Conservation (phyloP, 2,888 invertebrate genomes). For the Flexamia atlantica region DNA sequence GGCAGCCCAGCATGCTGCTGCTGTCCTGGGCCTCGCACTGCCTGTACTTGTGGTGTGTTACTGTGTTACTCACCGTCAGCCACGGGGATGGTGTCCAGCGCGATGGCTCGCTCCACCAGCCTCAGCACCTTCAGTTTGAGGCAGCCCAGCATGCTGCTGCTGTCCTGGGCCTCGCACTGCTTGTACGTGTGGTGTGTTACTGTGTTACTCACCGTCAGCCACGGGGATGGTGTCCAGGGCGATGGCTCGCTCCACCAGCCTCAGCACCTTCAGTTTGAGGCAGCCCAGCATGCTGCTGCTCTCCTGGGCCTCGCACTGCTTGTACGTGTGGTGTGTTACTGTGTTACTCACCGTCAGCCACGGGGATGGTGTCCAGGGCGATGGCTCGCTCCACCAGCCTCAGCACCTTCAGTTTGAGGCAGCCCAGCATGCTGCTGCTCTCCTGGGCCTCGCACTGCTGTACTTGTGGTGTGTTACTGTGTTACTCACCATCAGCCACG, state of each 20-base stretch:
- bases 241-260: constrained; percentile 81
- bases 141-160: constrained; percentile 80
- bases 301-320: constrained; percentile 81
- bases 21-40: constrained; percentile 82
- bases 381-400: constrained; percentile 82
- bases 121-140: constrained; percentile 84
- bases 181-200: constrained; percentile 79
- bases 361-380: constrained; percentile 79
- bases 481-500: constrained; percentile 79
- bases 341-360: constrained; percentile 81
- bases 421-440: constrained; percentile 83
- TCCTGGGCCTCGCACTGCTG: constrained; percentile 81
- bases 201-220: constrained; percentile 80
- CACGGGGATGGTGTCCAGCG: constrained; percentile 80
- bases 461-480: constrained; percentile 79
- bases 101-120: constrained; percentile 81
- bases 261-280: constrained; percentile 84
- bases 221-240: constrained; percentile 80
- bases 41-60: constrained; percentile 79
- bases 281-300: constrained; percentile 82
- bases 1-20: constrained; percentile 83
- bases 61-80: constrained; percentile 77
- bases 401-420: constrained; percentile 84
- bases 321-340: constrained; percentile 79
- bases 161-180: constrained; percentile 81